phyloP scores from a whole-genome alignment of 1,140 invertebrate species.

The Drepana arcuata region DNA sequence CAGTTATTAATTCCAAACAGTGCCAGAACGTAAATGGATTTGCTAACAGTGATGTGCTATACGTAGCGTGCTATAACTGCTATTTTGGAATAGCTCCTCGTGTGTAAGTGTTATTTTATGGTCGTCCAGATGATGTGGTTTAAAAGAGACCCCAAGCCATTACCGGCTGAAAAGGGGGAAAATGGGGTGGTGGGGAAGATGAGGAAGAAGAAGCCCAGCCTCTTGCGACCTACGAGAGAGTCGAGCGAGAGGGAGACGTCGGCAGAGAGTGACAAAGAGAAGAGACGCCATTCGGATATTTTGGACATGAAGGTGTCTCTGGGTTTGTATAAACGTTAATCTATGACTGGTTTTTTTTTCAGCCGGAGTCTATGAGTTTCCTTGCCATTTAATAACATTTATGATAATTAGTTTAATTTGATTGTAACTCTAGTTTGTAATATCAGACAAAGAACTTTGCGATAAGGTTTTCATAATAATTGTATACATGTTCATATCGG shows the following conservation, averaged over 20 bases:
- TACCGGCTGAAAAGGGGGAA: slow-evolving; percentile 39
- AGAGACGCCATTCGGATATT: slow-evolving; percentile 56
- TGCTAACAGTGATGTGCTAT: too few relatives aligned
- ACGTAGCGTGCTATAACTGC: too few relatives aligned
- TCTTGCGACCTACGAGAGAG: slow-evolving; percentile 50
- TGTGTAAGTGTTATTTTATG: too few relatives aligned
- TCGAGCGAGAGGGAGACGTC: slow-evolving; percentile 62
- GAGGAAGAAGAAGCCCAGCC: slow-evolving; percentile 44
- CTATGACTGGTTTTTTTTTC: too few relatives aligned
- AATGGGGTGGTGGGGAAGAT: slow-evolving; percentile 47
- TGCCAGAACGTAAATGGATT: too few relatives aligned
- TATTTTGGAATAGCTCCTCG: too few relatives aligned
- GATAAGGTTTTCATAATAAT: too few relatives aligned
- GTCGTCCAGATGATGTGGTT: slow-evolving; percentile 67
- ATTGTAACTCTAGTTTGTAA: too few relatives aligned
- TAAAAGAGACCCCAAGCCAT: slow-evolving; percentile 52
- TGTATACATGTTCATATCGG: too few relatives aligned
- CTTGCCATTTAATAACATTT: slow-evolving; percentile 18
- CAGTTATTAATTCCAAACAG: too few relatives aligned
- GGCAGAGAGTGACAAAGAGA: slow-evolving; percentile 59
- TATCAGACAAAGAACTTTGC: too few relatives aligned
- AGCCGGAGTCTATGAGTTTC: slow-evolving; percentile 6
- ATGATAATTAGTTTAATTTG: too few relatives aligned
- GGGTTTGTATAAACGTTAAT: slow-evolving; percentile 35
- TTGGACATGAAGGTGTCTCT: slow-evolving; percentile 56